Base-by-base conservation (phyloP, 2,888 invertebrate genomes). In the Siphlonurus alternatus region DNA sequence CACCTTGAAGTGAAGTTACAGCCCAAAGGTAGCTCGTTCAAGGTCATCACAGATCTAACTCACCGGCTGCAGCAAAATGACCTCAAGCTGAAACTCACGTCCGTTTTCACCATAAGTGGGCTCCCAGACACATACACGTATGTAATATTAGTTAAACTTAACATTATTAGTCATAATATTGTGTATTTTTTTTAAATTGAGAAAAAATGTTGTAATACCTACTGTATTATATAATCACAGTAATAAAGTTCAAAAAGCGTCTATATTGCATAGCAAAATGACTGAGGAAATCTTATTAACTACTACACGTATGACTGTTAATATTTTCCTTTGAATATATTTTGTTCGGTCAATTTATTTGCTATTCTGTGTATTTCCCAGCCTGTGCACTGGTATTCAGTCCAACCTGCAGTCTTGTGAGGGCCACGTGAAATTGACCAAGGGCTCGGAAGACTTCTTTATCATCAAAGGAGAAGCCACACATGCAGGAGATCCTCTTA, bases 61-160 rank as follows among this genome's bases (percentile, higher is more conserved):
- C 56, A 56, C 56, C n/a, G 22, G 5, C 19, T 56, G 5, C 5
- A 18, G n/a, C 5, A 56, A 5, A 56, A n/a, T 10, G 56, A 56
- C 20, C 5, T 56, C 7, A 56, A 56, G 56, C n/a, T 56, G 19
- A 56, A 20, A 20, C n/a, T 56, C 5, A 56, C 56, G 5, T 56
- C 56, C 20, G 56, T 56, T 10, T 7, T 56, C 20, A 18, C 56
- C 5, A 56, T 56, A 10, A 56, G 15, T 56, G 56, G 56, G 22
- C 22, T 10, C n/a, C 56, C 56, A 18, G 56, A 56, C n/a, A 56
- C 56, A 18, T 56, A 56, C 22, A 56, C 56, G 56, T 80, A 0
- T 78, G 79, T 62, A 73, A 77, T 0, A 73, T 76, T 1, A 76
- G 76, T 64, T 79, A 63, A 19, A 64, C 25, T 1, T 22, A 20